Percentiles rank a stretch among this genome's conserved stretches.
These are phyloP conservation scores for Dasypolia templi DNA, from an alignment of 2,888 invertebrate species.

Conservation along the genomic window DNA sequence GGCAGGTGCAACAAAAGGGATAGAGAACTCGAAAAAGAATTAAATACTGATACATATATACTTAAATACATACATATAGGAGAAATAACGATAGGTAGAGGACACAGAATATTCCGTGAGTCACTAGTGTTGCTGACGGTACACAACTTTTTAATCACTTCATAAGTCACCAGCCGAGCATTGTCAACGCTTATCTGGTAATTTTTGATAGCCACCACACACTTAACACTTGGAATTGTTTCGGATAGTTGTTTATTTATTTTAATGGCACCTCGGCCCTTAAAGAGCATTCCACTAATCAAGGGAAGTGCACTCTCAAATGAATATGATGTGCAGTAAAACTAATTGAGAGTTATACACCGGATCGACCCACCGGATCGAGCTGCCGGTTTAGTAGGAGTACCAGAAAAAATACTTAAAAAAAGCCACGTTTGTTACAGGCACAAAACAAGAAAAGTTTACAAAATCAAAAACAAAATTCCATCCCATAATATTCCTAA, in stretches of 20 bases:
- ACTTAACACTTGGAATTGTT: conserved; percentile 90
- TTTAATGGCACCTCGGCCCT: conserved; percentile 84
- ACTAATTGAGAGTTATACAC: conserved; percentile 79
- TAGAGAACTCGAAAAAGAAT: too few species aligned
- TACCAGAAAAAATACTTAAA: background rate
- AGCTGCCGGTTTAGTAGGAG: background rate
- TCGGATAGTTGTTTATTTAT: conserved; percentile 87
- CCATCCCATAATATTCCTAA: conserved; percentile 51
- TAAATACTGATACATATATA: too few species aligned
- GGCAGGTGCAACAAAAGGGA: too few species aligned
- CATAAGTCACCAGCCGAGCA: conserved; percentile 87
- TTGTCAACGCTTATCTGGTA: conserved; percentile 88
- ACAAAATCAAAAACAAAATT: conserved; percentile 7
- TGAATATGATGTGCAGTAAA: conserved; percentile 87
- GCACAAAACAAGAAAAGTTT: background rate
- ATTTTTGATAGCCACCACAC: conserved; percentile 89
- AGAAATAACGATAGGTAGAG: too few species aligned
- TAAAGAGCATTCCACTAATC: conserved; percentile 89
- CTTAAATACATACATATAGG: too few species aligned
- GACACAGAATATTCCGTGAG: conserved; percentile 22
- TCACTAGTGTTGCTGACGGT: conserved; percentile 69
- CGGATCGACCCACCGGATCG: conserved; percentile 26
- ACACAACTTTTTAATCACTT: conserved; percentile 84
- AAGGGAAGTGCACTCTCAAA: conserved; percentile 86
- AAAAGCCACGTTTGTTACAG: background rate